Evolutionary conservation across 2,888 invertebrate species (phyloP).

Genomic region (Homarus gammarus): DNA sequence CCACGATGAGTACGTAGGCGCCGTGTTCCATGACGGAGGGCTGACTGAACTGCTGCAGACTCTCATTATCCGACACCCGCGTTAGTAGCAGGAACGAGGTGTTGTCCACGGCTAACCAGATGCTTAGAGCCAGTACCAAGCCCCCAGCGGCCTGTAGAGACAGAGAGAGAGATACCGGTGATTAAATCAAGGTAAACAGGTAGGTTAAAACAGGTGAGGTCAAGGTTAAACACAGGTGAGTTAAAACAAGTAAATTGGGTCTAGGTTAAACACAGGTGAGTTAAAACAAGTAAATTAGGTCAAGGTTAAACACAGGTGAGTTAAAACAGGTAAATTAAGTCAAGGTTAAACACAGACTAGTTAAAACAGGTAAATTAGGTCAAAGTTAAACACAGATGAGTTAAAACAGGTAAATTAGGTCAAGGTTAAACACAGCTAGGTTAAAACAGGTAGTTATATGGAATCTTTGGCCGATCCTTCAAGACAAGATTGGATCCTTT

Average conservation of each 20-base stretch:
- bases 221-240: background rate
- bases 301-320: too few species aligned
- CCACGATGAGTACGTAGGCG: constrained; percentile 85
- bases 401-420: background rate
- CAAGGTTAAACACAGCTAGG: background rate
- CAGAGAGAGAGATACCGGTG: constrained; percentile 21
- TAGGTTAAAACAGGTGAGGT: background rate
- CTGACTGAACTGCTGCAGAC: constrained; percentile 81
- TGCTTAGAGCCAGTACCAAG: constrained; percentile 84
- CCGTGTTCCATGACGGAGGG: constrained; percentile 84
- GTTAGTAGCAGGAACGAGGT: constrained; percentile 81
- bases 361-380: background rate
- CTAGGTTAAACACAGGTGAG: too few species aligned
- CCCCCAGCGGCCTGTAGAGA: constrained; percentile 83
- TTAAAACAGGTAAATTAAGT: background rate
- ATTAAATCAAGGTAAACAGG: too few species aligned
- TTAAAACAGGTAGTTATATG: too few species aligned
- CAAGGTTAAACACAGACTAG: background rate
- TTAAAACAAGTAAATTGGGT: too few species aligned
- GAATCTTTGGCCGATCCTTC: background rate
- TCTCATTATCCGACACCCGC: constrained; percentile 67
- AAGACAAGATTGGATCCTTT: too few species aligned
- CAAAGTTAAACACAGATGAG: too few species aligned
- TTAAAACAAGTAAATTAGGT: background rate
- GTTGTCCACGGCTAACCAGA: constrained; percentile 86